A percentile compares a stretch with the other conserved stretches of the same genome.
Evolutionary conservation across 2,113 vertebrate genomes (phyloP).

Genomic region (Ochotona princeps): DNA sequence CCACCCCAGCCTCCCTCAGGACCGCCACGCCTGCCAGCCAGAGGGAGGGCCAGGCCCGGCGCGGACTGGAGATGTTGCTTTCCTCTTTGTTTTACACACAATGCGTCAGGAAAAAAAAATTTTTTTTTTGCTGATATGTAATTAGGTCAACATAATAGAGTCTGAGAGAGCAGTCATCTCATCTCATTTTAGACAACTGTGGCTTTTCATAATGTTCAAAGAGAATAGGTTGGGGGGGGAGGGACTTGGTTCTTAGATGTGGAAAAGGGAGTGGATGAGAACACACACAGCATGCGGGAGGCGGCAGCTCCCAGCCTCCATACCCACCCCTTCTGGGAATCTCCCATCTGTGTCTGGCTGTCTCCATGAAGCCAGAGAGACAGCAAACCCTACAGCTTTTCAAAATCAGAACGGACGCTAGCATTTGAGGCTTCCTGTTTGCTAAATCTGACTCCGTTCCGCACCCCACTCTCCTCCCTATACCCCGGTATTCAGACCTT

Average conservation of each 20-base stretch:
- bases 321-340: constrained; percentile 1
- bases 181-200: constrained; percentile 73
- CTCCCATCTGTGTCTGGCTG: constrained; percentile 29
- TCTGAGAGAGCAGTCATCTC: constrained; percentile 63
- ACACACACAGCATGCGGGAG: background rate
- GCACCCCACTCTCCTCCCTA: background rate
- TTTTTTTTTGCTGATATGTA: constrained; percentile 71
- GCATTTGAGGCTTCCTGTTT: background rate
- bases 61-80: constrained; percentile 54
- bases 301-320: background rate
- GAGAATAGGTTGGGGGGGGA: constrained; percentile 48
- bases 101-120: constrained; percentile 78
- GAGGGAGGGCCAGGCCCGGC: constrained; percentile 18
- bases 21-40: constrained; percentile 19
- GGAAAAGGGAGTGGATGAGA: constrained; percentile 63
- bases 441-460: background rate
- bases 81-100: constrained; percentile 77
- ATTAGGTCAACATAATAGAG: constrained; percentile 80
- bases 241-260: constrained; percentile 40
- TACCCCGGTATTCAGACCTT: background rate
- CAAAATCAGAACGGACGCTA: background rate
- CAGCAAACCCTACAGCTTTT: background rate
- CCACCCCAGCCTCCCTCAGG: background rate
- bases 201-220: constrained; percentile 71
- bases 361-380: background rate